Conservation (phyloP, 2,797 vertebrate genomes). For the Heterohyrax brucei region DNA sequence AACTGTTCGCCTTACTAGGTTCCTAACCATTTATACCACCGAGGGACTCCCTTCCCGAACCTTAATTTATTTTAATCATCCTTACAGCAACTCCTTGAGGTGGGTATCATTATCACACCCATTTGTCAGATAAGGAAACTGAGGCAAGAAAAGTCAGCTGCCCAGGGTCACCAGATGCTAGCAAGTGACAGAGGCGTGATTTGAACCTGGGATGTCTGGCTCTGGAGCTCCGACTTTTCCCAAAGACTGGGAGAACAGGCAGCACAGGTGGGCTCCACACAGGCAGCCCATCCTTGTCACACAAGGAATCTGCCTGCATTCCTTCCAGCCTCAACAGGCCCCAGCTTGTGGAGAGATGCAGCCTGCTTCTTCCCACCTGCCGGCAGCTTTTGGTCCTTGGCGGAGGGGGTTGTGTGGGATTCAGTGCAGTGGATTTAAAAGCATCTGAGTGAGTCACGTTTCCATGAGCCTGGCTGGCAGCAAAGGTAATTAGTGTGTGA, state of each 20-base stretch:
- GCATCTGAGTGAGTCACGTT: constrained; percentile 73
- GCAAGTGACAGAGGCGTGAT: not conserved
- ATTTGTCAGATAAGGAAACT: constrained; percentile 48
- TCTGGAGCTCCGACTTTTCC: not conserved
- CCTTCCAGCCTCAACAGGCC: constrained; percentile 56
- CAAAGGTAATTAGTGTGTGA: constrained; percentile 76
- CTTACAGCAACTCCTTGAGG: not conserved
- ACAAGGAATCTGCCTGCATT: constrained; percentile 26
- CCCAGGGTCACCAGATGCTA: not conserved
- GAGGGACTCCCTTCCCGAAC: not conserved
- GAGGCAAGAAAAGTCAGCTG: not conserved
- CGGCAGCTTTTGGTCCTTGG: not conserved
- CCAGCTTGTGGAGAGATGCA: constrained; percentile 27
- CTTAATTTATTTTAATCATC: not conserved
- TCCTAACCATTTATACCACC: not conserved
- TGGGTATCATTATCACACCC: not conserved
- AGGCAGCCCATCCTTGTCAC: constrained; percentile 59
- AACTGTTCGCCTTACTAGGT: not conserved
- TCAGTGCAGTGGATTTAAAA: not conserved
- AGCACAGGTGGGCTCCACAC: not conserved
- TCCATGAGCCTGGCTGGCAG: constrained; percentile 66
- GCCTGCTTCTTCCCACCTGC: constrained; percentile 26
- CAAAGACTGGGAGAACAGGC: not conserved
- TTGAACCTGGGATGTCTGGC: not conserved
- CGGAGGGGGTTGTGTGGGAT: not conserved